Percentiles rank a stretch among this genome's conserved stretches.
These are phyloP conservation scores for Pyrocephalus nanus DNA, from an alignment of 2,797 vertebrate species.

Conservation along the genomic window DNA sequence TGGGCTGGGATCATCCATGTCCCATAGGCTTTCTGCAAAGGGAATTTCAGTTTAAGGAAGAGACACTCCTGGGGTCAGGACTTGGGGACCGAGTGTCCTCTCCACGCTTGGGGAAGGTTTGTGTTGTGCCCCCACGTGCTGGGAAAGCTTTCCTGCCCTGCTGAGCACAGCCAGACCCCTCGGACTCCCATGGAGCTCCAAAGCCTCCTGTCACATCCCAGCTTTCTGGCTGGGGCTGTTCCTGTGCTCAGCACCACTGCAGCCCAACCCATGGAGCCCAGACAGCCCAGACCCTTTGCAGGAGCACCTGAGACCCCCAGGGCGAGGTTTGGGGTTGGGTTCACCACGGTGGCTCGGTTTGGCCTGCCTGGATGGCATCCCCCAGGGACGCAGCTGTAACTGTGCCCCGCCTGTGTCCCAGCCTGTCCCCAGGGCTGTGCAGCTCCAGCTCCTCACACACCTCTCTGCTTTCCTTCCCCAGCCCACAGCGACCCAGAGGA, in stretches of 20 bases:
- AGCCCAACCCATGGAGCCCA: background rate
- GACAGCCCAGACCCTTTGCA: background rate
- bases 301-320: background rate
- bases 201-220: background rate
- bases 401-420: background rate
- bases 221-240: background rate
- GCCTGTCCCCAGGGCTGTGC: background rate
- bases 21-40: background rate
- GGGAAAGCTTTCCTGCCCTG: background rate
- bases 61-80: background rate
- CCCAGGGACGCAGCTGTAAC: background rate
- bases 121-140: background rate
- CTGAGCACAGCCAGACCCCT: fast-evolving
- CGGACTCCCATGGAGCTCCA: background rate
- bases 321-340: background rate
- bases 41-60: background rate
- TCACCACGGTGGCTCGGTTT: background rate
- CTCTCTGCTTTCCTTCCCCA: background rate
- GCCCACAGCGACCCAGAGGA: background rate
- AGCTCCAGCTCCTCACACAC: background rate
- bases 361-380: background rate
- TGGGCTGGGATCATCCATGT: fast-evolving
- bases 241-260: fast-evolving
- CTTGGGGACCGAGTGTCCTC: background rate
- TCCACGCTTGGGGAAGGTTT: background rate